phyloP scores from a whole-genome alignment of 2,888 invertebrate genomes.

The Oligia strigilis region DNA sequence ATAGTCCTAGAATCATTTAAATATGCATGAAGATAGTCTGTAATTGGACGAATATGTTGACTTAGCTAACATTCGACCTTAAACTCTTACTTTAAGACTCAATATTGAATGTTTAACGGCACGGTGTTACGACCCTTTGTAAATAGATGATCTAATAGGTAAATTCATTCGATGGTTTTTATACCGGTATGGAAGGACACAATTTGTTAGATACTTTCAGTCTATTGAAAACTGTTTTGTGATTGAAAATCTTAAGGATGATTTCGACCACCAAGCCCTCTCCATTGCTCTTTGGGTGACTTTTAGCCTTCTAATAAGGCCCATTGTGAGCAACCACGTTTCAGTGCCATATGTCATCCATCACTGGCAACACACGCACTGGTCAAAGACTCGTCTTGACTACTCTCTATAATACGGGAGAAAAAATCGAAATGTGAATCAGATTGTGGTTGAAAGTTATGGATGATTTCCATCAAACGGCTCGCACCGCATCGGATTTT shows the following conservation, averaged over 20 bases:
- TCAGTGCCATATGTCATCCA: too few relatives aligned
- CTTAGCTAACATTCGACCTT: slow-evolving; percentile 36
- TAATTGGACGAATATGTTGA: slow-evolving; percentile 63
- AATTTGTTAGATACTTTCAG: slow-evolving; percentile 23
- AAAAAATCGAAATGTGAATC: too few relatives aligned
- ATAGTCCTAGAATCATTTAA: slow-evolving; percentile 66
- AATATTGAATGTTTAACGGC: slow-evolving; percentile 30
- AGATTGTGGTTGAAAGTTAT: not conserved
- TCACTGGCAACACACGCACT: too few relatives aligned
- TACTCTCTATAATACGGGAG: too few relatives aligned
- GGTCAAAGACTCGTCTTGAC: too few relatives aligned
- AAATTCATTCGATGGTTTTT: slow-evolving; percentile 53
- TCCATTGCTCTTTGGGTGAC: too few relatives aligned
- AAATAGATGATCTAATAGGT: slow-evolving; percentile 33
- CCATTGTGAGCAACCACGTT: too few relatives aligned
- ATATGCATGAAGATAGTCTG: slow-evolving; percentile 65
- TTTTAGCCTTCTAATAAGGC: too few relatives aligned
- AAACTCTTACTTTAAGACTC: slow-evolving; percentile 26
- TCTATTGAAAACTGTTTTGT: slow-evolving; percentile 1
- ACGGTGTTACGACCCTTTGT: slow-evolving; percentile 13
- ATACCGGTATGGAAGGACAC: slow-evolving; percentile 27
- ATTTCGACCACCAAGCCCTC: too few relatives aligned
- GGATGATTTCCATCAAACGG: too few relatives aligned
- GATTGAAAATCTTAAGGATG: not conserved
- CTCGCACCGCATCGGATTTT: too few relatives aligned